Percentiles rank a stretch among this genome's conserved stretches.
Conservation (phyloP, 2,113 vertebrate species). For the Ceyx margarethae region DNA sequence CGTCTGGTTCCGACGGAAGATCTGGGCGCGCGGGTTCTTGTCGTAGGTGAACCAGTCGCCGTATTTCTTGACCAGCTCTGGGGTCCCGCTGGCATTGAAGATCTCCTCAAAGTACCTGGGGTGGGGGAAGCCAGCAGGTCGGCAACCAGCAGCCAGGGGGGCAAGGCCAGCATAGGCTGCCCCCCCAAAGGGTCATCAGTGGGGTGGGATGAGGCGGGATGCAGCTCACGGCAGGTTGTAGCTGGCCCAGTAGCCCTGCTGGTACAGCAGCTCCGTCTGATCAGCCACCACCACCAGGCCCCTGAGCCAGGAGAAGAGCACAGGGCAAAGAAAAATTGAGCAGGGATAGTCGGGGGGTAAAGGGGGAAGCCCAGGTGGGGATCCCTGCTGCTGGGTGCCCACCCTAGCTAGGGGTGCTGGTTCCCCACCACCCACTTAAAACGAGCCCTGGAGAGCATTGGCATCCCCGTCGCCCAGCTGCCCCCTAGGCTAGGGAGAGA, state of each 20-base stretch:
- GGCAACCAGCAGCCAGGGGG: accelerated
- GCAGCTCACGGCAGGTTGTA: constrained; percentile 91
- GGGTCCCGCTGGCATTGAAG: constrained; percentile 88
- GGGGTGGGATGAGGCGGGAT: not conserved
- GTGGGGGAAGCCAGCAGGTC: not conserved
- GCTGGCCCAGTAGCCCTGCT: constrained; percentile 93
- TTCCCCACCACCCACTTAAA: not conserved
- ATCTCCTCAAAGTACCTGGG: constrained; percentile 84
- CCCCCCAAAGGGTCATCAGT: accelerated
- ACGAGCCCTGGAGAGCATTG: not conserved
- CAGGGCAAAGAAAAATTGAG: accelerated
- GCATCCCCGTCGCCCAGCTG: accelerated
- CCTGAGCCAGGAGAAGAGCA: not conserved
- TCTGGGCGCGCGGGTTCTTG: constrained; percentile 87
- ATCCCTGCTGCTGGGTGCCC: accelerated
- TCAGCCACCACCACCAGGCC: constrained; percentile 79
- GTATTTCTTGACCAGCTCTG: constrained; percentile 81
- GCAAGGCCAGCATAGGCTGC: not conserved
- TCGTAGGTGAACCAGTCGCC: constrained; percentile 91
- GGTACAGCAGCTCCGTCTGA: constrained; percentile 82
- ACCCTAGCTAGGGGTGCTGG: not conserved
- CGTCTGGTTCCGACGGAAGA: constrained; percentile 89
- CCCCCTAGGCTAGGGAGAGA: accelerated
- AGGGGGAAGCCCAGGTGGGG: too few species aligned
- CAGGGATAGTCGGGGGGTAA: accelerated